A percentile compares a stretch with the other conserved stretches of the same genome.
Evolutionary conservation across 2,797 vertebrate species (phyloP).

Genomic region (Buphagus erythrorhynchus): DNA sequence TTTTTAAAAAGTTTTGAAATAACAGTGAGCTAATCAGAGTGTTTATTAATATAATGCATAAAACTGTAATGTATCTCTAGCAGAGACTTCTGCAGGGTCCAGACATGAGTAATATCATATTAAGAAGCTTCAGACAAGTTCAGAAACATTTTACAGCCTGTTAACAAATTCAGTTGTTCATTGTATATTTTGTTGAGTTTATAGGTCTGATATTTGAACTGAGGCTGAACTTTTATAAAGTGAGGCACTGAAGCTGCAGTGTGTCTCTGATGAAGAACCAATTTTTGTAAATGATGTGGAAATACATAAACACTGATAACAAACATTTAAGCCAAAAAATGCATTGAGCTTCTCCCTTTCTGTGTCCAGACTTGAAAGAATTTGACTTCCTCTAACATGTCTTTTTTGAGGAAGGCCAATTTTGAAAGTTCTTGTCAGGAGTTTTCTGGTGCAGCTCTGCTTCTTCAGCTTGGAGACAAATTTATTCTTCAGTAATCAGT

Average conservation of each 20-base stretch:
- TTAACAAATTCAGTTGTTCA: not conserved
- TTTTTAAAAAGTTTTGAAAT: not conserved
- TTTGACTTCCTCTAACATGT: not conserved
- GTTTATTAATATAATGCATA: not conserved
- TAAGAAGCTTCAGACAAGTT: not conserved
- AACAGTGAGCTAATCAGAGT: accelerated
- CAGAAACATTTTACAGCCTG: not conserved
- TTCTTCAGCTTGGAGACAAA: not conserved
- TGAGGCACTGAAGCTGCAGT: not conserved
- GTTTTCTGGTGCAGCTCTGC: not conserved
- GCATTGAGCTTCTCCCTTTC: not conserved
- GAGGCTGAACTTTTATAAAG: not conserved
- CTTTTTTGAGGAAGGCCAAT: not conserved
- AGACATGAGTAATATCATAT: not conserved
- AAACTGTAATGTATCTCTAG: not conserved
- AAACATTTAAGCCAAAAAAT: not conserved
- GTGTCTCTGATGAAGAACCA: not conserved
- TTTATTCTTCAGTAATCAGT: not conserved
- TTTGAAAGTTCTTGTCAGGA: not conserved
- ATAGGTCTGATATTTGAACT: not conserved
- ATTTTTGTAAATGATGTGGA: not conserved
- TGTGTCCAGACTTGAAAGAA: not conserved
- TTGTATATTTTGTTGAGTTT: not conserved
- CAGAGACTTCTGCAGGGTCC: not conserved
- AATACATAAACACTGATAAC: not conserved